Base-by-base conservation (phyloP, 2,113 vertebrate genomes). In the Oostethus manadensis region DNA sequence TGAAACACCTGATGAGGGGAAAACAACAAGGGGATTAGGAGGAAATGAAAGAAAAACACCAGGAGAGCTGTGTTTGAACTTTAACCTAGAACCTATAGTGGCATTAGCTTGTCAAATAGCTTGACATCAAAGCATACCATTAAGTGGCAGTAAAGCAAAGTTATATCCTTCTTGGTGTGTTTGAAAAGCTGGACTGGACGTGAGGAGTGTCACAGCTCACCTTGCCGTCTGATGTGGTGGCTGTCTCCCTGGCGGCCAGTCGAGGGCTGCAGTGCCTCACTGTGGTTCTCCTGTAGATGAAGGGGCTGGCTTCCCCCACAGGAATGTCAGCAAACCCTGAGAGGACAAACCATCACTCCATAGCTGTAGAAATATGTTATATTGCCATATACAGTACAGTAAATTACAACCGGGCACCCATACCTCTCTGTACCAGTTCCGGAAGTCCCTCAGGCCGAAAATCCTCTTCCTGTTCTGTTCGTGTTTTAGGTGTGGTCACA, bases 251-350 rank as follows among this genome's bases (percentile, higher is more conserved):
- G 6, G 81, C 83, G 17, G 84, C 65, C 48, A 91, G 72, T 4
- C 57, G 87, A 38, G 92, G 88, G 64, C 89, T 92, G 59, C 79
- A 88, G 71, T 92, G 89, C 11, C 71, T 87, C 58, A 82, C 78
- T 0, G 87, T 88, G 38, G 91, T 91, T 79, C 88, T 91, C 2
- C 81, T 78, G 14, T 94, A 64, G 76, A 94, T 78, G 10, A 86
- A 93, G 0, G 94, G 91, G 66, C 91, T 93, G 26, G 68, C 71
- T 60, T 92, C 93, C 50, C 86, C 91, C 0, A 85, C 23, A 1
- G 92, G 91, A 63, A 91, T 92, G 64, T 94, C 91, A 26, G 90
- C 88, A 88, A 93, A 94, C 14, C 92, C 94, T 97, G 55, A 21
- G 38, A 64, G 63, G 44, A 21, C 58, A 33, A 20, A 58, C 3